These are phyloP conservation scores for Harpagifer antarcticus DNA, from an alignment of 2,797 vertebrate species.

Conservation along the genomic window DNA sequence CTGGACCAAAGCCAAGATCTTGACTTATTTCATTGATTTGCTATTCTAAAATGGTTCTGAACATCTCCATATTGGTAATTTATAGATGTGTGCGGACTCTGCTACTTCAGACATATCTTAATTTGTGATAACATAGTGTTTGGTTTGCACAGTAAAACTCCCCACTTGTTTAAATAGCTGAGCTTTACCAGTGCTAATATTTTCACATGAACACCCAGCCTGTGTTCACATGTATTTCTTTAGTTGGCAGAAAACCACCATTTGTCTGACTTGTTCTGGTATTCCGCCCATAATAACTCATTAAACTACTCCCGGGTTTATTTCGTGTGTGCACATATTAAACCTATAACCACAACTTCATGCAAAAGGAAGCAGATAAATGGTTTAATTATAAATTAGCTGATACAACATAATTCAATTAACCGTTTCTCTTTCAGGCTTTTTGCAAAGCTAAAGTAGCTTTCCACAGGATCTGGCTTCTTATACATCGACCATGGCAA, in stretches of 20 bases:
- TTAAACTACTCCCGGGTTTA: constrained; percentile 9
- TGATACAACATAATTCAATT: neutral
- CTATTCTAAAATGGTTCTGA: neutral
- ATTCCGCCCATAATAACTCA: constrained; percentile 29
- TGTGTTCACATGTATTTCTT: constrained; percentile 43
- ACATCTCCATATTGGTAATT: constrained; percentile 23
- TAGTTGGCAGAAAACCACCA: constrained; percentile 38
- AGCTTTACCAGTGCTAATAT: constrained; percentile 44
- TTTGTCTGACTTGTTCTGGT: constrained; percentile 31
- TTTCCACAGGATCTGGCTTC: too few relatives aligned
- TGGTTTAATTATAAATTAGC: neutral
- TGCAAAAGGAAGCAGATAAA: neutral
- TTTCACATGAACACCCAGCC: constrained; percentile 42
- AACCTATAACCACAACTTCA: neutral
- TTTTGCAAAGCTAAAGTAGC: neutral
- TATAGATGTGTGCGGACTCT: constrained; percentile 23
- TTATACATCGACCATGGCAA: neutral
- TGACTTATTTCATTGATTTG: constrained; percentile 3
- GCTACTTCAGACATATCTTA: constrained; percentile 23
- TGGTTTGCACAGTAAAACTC: constrained; percentile 44
- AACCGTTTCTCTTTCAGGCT: neutral
- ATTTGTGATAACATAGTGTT: constrained; percentile 43
- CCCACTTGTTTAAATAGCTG: constrained; percentile 53
- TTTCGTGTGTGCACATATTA: constrained; percentile 15
- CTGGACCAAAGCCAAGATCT: neutral